A percentile compares a stretch with the other conserved stretches of the same genome.
Evolutionary conservation across 2,888 invertebrate species (phyloP).

Genomic region (Oithona nana): DNA sequence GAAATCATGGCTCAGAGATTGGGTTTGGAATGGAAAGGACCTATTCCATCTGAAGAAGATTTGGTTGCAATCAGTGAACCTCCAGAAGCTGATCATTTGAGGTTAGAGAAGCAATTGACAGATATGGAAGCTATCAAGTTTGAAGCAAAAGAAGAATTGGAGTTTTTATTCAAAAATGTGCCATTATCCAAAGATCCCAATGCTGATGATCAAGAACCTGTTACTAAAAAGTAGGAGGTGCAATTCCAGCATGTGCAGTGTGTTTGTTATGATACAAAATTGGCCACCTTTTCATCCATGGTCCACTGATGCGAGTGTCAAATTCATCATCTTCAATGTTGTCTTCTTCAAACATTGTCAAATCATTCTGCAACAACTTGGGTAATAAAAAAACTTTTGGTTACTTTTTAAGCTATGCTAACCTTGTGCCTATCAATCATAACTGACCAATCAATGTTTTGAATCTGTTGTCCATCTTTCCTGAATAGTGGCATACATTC

Average conservation of each 20-base stretch:
- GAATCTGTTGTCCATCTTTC: not conserved
- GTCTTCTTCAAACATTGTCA: not conserved
- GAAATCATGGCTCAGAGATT: not conserved
- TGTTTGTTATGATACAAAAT: not conserved
- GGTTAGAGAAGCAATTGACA: not conserved
- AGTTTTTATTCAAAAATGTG: not conserved
- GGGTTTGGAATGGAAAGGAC: conserved; percentile 4
- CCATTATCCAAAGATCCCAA: not conserved
- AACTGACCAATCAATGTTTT: not conserved
- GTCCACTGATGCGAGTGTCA: not conserved
- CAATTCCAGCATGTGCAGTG: not conserved
- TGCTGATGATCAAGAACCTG: too few relatives aligned
- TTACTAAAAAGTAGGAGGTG: not conserved
- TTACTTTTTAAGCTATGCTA: too few relatives aligned
- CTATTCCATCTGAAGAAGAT: not conserved
- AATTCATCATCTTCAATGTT: not conserved
- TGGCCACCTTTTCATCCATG: not conserved
- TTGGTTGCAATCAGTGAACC: not conserved
- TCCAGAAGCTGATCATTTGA: not conserved
- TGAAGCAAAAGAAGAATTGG: not conserved
- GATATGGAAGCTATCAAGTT: not conserved
- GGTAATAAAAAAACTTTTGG: too few relatives aligned
- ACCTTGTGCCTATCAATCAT: not conserved
- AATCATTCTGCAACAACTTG: too few relatives aligned
- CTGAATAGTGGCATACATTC: not conserved